Evolutionary conservation across 2,888 invertebrate genomes (phyloP).

Genomic region (Conus canariensis): DNA sequence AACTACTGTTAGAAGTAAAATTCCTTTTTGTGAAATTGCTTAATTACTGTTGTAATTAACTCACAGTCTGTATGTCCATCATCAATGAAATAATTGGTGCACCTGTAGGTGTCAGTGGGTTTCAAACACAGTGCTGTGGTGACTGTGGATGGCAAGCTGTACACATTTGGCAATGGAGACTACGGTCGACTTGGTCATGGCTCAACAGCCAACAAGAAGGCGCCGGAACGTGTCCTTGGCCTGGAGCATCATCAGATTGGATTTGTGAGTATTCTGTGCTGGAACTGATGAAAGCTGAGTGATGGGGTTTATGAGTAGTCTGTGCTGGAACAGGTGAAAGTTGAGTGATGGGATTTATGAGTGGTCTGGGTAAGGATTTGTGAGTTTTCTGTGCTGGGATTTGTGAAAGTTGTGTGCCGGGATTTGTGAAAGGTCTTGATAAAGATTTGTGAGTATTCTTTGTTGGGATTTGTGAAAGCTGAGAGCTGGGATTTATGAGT

Average conservation of each 20-base stretch:
- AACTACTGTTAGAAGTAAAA: no score
- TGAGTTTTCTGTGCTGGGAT: slow-evolving; percentile 39
- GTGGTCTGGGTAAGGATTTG: slow-evolving; percentile 70
- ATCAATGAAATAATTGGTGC: neutral
- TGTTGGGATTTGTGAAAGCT: slow-evolving; percentile 43
- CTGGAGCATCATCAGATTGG: slow-evolving; percentile 81
- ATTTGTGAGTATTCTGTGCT: slow-evolving; percentile 57
- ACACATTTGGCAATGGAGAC: slow-evolving; percentile 85
- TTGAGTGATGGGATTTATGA: no score
- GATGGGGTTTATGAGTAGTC: neutral
- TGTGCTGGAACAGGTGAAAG: neutral
- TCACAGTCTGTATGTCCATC: neutral
- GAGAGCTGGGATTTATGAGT: neutral
- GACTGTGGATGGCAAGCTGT: slow-evolving; percentile 84
- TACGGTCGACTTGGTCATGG: slow-evolving; percentile 83
- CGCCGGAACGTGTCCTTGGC: slow-evolving; percentile 82
- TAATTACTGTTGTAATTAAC: slow-evolving; percentile 68
- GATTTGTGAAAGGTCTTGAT: no score
- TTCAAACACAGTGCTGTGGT: slow-evolving; percentile 85
- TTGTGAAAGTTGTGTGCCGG: no score
- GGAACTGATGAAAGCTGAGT: slow-evolving; percentile 40
- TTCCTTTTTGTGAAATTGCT: no score
- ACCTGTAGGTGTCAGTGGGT: slow-evolving; percentile 82
- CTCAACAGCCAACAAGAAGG: slow-evolving; percentile 83
- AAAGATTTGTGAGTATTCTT: slow-evolving; percentile 72